Conservation (phyloP, 2,797 vertebrate species). For the Zalophus californianus region DNA sequence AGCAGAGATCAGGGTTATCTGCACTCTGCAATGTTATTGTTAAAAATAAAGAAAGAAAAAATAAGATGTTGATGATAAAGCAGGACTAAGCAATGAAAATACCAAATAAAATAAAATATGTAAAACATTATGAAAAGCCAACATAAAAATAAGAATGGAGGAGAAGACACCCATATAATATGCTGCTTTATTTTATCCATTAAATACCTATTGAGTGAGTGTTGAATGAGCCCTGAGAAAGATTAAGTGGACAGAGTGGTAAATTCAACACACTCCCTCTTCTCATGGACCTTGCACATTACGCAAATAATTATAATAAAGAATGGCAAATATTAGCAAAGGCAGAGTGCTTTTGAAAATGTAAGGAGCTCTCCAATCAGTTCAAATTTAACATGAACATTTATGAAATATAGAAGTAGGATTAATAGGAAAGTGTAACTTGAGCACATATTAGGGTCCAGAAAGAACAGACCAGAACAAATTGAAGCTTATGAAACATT, state of each 20-base stretch:
- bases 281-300: background rate
- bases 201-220: background rate
- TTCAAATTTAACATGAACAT: slow-evolving; percentile 43
- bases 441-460: background rate
- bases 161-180: background rate
- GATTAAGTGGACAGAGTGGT: background rate
- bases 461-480: slow-evolving; percentile 46
- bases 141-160: slow-evolving; percentile 2
- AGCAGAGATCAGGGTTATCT: background rate
- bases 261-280: background rate
- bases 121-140: background rate
- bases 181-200: background rate
- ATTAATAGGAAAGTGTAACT: slow-evolving; percentile 6
- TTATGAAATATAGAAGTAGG: slow-evolving; percentile 16
- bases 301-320: background rate
- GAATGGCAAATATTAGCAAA: background rate
- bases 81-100: background rate
- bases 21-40: background rate
- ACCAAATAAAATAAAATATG: background rate
- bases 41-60: slow-evolving; percentile 30
- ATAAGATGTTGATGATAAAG: background rate
- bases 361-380: background rate
- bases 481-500: slow-evolving; percentile 30
- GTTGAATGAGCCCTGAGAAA: background rate
- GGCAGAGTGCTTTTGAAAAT: slow-evolving; percentile 6